These are phyloP conservation scores for Apocheima hispidaria DNA, from an alignment of 2,888 invertebrate genomes.

Conservation along the genomic window DNA sequence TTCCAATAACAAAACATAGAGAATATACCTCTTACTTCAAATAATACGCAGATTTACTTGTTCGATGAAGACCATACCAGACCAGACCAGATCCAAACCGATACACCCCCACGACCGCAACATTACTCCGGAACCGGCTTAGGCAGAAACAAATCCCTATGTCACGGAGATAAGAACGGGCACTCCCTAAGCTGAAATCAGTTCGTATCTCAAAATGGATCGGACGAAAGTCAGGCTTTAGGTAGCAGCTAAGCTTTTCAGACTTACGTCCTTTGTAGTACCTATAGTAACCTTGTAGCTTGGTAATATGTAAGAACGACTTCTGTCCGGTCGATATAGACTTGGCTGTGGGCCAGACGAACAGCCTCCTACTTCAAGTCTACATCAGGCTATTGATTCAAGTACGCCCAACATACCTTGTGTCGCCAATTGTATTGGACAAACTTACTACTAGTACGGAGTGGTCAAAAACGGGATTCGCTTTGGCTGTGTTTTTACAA, in stretches of 20 bases:
- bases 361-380: constrained; percentile 26
- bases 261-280: constrained; percentile 6
- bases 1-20: too few species aligned
- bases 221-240: not conserved
- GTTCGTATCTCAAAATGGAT: constrained; percentile 15
- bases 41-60: not conserved
- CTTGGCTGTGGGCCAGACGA: constrained; percentile 38
- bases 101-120: not conserved
- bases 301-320: constrained; percentile 5
- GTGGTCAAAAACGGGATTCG: not conserved
- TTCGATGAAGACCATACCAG: not conserved
- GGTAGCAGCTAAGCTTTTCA: constrained; percentile 5
- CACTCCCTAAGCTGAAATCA: constrained; percentile 5
- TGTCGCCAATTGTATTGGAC: not conserved
- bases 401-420: not conserved
- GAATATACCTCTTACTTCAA: too few species aligned
- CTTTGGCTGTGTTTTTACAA: too few species aligned
- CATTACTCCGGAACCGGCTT: not conserved
- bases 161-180: constrained; percentile 1
- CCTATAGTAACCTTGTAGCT: not conserved
- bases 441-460: not conserved
- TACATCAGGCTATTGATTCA: constrained; percentile 35
- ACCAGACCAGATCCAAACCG: too few species aligned
- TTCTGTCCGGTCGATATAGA: constrained; percentile 31
- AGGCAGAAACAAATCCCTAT: constrained; percentile 3